These are phyloP conservation scores for Germaria angustata DNA, from an alignment of 2,888 invertebrate species.

Conservation along the genomic window DNA sequence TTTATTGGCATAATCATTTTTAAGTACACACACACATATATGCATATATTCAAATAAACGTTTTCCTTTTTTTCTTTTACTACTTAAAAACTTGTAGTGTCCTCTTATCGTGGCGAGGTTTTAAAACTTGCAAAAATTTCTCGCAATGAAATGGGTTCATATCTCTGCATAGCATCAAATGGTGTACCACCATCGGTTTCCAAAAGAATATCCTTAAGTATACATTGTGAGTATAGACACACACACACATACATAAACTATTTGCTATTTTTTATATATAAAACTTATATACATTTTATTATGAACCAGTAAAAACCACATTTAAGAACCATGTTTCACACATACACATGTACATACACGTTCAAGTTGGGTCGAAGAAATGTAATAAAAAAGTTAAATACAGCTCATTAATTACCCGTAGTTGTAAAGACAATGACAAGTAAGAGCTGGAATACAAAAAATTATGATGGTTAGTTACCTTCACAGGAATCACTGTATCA, in stretches of 20 bases:
- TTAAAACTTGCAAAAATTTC: constrained; percentile 89
- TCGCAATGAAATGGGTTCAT: constrained; percentile 93
- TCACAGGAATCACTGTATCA: background rate
- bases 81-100: constrained; percentile 81
- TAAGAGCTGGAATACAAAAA: constrained; percentile 17
- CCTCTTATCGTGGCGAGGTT: constrained; percentile 87
- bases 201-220: constrained; percentile 92
- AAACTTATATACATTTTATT: constrained; percentile 18
- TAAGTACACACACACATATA: background rate
- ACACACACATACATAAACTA: background rate
- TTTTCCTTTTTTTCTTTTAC: background rate
- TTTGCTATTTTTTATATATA: background rate
- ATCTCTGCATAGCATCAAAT: constrained; percentile 93
- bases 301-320: constrained; percentile 48
- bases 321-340: constrained; percentile 29
- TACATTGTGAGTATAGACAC: constrained; percentile 88
- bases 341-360: background rate
- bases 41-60: background rate
- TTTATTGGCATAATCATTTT: constrained; percentile 39
- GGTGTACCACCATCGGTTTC: constrained; percentile 93
- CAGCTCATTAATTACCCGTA: constrained; percentile 70
- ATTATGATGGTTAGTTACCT: constrained; percentile 59
- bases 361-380: background rate
- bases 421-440: constrained; percentile 69
- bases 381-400: constrained; percentile 55